Evolutionary conservation across 1,140 invertebrate species (phyloP), one percentile per base, ranked within the genome.

Genomic region (Drosophila funebris): DNA sequence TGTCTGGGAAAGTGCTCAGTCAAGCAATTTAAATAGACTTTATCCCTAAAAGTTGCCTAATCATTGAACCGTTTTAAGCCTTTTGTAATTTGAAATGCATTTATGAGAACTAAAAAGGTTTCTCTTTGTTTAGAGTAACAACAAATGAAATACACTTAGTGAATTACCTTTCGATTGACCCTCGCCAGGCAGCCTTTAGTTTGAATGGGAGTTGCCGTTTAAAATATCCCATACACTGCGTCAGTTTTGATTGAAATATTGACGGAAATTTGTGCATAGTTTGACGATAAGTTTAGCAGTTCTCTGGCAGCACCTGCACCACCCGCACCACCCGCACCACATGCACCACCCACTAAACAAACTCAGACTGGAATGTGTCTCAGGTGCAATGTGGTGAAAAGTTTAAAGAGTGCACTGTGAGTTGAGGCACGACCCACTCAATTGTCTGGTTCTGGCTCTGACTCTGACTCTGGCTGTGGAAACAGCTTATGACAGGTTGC

Each of bases 401-500:
- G 76, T 71, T 61, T 56, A 70, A 70, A 52, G 36, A 64, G 53
- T 60, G 48, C n/a, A 27, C 3, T 37, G 37, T 18, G 24, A 2
- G 11, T 46, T 11, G 50, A 39, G 50, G 6, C 29, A 27, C 20
- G 7, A 16, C 50, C 61, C 74, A 82, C 60, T 74, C 78, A 76
- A 79, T 79, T 81, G 75, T 76, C 76, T 53, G 73, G 39, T 60
- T 76, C 9, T 16, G 54, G 50, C 33, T 36, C 33, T 36, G n/a
- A n/a, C n/a, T 76, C 76, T 53, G 73, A 36, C 63, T 76, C 9
- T 16, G 54, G 50, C 33, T 36, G 11, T 36, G 33, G 56, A 60
- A 76, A 80, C 77, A 85, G 78, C 73, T 87, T 85, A 87, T 81
- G 82, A 85, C 81, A 85, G 79, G 20, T 78, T 76, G 81, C 76